Percentiles rank a stretch among this genome's conserved stretches.
These are phyloP conservation scores for Macquaria australasica DNA, from an alignment of 2,113 vertebrate genomes.

Conservation along the genomic window DNA sequence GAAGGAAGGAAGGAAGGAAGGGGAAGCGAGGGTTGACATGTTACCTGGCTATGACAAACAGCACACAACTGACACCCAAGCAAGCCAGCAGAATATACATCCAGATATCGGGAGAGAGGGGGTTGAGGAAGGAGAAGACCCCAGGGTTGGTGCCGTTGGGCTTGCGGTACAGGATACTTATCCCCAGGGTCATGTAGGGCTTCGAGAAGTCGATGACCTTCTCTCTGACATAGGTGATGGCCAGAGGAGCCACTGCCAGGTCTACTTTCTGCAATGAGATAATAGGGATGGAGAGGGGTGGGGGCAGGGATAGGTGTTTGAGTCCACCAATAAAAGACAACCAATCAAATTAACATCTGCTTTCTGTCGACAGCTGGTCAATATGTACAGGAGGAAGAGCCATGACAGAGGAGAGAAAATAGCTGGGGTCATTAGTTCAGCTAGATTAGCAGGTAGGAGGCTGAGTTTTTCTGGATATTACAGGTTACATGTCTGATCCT, in stretches of 20 bases:
- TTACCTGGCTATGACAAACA: slow-evolving; percentile 99
- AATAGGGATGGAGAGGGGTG: slow-evolving; percentile 7
- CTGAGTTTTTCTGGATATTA: slow-evolving; percentile 56
- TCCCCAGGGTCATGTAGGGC: slow-evolving; percentile 95
- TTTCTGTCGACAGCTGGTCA: slow-evolving; percentile 63
- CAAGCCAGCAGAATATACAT: slow-evolving; percentile 99
- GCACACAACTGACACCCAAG: slow-evolving; percentile 99
- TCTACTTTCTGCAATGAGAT: slow-evolving; percentile 93
- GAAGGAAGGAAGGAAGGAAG: slow-evolving; percentile 81
- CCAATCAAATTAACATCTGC: slow-evolving; percentile 74
- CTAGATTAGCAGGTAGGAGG: slow-evolving; percentile 45
- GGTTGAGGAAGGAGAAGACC: slow-evolving; percentile 99
- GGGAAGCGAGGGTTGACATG: slow-evolving; percentile 87
- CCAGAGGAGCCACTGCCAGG: slow-evolving; percentile 96
- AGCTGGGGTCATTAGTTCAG: slow-evolving; percentile 54
- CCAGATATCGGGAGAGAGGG: slow-evolving; percentile 99
- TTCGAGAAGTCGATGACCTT: slow-evolving; percentile 99
- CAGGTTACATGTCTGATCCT: slow-evolving; percentile 51
- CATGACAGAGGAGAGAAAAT: slow-evolving; percentile 33
- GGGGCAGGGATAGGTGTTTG: neutral
- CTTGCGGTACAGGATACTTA: slow-evolving; percentile 99
- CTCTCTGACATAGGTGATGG: slow-evolving; percentile 98
- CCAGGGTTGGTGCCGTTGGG: slow-evolving; percentile 95
- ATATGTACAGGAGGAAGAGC: slow-evolving; percentile 43
- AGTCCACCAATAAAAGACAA: slow-evolving; percentile 74